Base-by-base conservation (phyloP, 2,113 vertebrate species). In the Haplochromis vanheusdeni region DNA sequence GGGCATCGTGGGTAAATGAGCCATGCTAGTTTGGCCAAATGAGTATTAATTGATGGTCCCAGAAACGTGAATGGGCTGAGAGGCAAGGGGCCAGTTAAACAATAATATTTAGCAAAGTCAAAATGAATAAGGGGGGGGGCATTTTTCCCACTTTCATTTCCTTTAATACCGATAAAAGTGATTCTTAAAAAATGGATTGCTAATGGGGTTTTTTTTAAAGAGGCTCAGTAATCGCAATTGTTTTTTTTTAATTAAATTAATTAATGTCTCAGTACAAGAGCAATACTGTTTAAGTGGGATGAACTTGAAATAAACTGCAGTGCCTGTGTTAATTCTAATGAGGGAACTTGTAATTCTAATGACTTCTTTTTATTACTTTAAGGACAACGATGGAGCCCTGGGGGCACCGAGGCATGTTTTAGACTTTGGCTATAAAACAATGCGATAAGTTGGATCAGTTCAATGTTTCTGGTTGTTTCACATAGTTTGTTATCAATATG, bases 201-300 rank as follows among this genome's bases (percentile, higher is more conserved):
- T 49, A 28, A 19, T 51, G 26, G 7, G 0, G 0, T 19, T n/a
- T 73, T 75, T 77, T 49, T 33, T 1, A 31, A 77, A 77, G 45
- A 51, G 45, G 73, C 45, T 51, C 45, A 13, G 73, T 77, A 51
- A 51, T 51, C 2, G 7, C 45, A 77, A 21, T 68, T 68, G 23
- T 2, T 77, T 33, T 33, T 33, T 77, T 77, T 49, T 1, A n/a
- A 77, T 49, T 17, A 0, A 75, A 75, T 75, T 19, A 75, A 75
- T 49, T 31, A 77, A 77, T 77, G 17, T 31, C 45, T 51, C 73
- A 33, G 26, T 77, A 77, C 45, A 33, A 51, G 45, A 77, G 73
- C 26, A 31, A 77, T 51, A 33, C 26, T 31, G 45, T 51, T 49
- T 51, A 77, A 77, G 45, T 77, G 73, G 73, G 45, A 77, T 77